Conservation (phyloP, 2,888 invertebrate genomes). For the Temnothorax unifasciatus region DNA sequence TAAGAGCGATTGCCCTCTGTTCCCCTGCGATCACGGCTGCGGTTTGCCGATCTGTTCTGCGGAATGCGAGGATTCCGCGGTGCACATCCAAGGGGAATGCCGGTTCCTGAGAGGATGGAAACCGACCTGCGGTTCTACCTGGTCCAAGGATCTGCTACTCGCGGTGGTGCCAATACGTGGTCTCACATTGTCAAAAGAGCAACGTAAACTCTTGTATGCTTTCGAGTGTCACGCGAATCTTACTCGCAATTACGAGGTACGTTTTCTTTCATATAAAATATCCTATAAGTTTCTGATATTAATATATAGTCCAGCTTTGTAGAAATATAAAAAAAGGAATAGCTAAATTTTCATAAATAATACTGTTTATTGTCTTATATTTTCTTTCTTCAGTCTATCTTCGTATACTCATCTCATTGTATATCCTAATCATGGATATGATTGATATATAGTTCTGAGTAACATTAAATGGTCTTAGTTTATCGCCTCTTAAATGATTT, state of each 20-base stretch:
- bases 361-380: not conserved
- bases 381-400: not conserved
- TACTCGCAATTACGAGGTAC: constrained; percentile 88
- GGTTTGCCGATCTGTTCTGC: constrained; percentile 91
- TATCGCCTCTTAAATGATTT: not conserved
- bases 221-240: constrained; percentile 88
- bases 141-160: constrained; percentile 84
- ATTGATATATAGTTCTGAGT: not conserved
- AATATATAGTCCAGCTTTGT: not conserved
- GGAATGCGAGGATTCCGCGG: constrained; percentile 88
- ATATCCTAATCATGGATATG: not conserved
- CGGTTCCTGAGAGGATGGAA: constrained; percentile 88
- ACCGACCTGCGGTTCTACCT: constrained; percentile 85
- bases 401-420: not conserved
- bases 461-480: not conserved
- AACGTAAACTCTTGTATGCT: constrained; percentile 87
- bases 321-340: not conserved
- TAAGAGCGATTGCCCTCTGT: constrained; percentile 84
- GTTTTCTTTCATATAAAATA: constrained; percentile 11
- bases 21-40: constrained; percentile 89
- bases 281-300: not conserved
- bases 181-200: constrained; percentile 85
- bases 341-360: not conserved
- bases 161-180: constrained; percentile 86
- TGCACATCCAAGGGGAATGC: constrained; percentile 89